Evolutionary conservation across 2,797 vertebrate species (phyloP).

Genomic region (Myoxocephalus aenaeus): DNA sequence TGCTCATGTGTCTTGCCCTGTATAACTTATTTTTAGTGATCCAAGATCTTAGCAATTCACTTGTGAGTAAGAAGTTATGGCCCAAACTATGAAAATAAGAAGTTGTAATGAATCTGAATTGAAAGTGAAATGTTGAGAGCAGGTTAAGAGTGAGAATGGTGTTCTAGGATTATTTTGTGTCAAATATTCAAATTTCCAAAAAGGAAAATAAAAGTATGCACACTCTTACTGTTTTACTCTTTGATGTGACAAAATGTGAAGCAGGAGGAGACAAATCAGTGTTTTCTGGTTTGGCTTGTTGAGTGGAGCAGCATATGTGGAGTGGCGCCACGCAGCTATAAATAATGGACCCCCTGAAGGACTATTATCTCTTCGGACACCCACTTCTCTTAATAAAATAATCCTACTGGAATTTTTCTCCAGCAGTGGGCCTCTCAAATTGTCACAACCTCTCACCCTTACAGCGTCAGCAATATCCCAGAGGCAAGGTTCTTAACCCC

Average conservation of each 20-base stretch:
- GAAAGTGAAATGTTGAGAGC: not conserved
- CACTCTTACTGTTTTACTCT: not conserved
- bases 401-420: constrained; percentile 64
- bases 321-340: constrained; percentile 26
- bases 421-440: constrained; percentile 49
- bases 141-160: not conserved
- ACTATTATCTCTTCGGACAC: constrained; percentile 46
- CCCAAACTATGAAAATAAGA: not conserved
- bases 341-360: constrained; percentile 42
- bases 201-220: not conserved
- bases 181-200: not conserved
- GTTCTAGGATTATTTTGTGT: not conserved
- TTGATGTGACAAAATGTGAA: not conserved
- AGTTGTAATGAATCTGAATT: not conserved
- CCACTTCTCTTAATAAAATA: constrained; percentile 69
- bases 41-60: not conserved
- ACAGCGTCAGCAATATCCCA: constrained; percentile 46
- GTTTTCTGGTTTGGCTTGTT: constrained; percentile 2
- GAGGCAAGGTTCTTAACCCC: constrained; percentile 39
- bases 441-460: constrained; percentile 67
- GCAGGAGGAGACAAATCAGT: constrained; percentile 23
- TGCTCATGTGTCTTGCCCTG: not conserved
- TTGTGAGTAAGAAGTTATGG: not conserved
- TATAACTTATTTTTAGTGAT: not conserved
- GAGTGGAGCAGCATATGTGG: constrained; percentile 28